Evolutionary conservation across 2,888 invertebrate genomes (phyloP), one percentile per base, ranked within the genome.

Genomic region (Monoplex corrugatus): DNA sequence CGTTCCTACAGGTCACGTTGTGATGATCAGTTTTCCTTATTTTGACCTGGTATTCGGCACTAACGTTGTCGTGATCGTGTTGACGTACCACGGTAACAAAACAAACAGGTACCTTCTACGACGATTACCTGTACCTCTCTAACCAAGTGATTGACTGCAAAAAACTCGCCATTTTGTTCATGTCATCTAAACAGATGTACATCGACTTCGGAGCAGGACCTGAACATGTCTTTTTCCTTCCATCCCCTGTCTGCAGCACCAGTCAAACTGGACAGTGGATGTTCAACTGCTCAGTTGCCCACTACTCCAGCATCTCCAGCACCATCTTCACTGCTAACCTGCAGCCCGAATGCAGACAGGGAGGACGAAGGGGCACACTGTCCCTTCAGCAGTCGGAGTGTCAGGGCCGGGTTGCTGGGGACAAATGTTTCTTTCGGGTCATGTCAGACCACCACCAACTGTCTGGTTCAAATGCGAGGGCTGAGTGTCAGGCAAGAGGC

Each of bases 1-100:
- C n/a, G 35, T 86, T 43, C 86, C 86, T 23, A 32, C 19, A 13
- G 44, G 35, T 2, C 1, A 19, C 43, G 68, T n/a, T 38, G 43
- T 57, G 43, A 86, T 86, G 86, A 32, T 86, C n/a, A 86, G 86
- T n/a, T 43, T 86, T 43, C 43, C 86, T 3, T 72, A 68, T 28
- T 38, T 68, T 13, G 38, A 40, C 19, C 32, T 40, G 1, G 40
- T 32, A 2, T 2, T 2, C 2, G 23, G 38, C 8, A 19, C 23
- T 38, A n/a, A 2, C 1, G 32, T 84, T 32, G 44, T 83, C 6
- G 19, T 2, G 13, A 23, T 57, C 1, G 5, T 19, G 2, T 8
- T 6, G 6, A 1, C 28, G 5, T 35, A 50, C 50, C 57, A 63
- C 16, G 63, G 16, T 10, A 10, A 5, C n/a, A 38, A 3, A 63